A percentile compares a stretch with the other conserved stretches of the same genome.
phyloP scores from a whole-genome alignment of 2,888 invertebrate genomes.

The Pandemis corylana region DNA sequence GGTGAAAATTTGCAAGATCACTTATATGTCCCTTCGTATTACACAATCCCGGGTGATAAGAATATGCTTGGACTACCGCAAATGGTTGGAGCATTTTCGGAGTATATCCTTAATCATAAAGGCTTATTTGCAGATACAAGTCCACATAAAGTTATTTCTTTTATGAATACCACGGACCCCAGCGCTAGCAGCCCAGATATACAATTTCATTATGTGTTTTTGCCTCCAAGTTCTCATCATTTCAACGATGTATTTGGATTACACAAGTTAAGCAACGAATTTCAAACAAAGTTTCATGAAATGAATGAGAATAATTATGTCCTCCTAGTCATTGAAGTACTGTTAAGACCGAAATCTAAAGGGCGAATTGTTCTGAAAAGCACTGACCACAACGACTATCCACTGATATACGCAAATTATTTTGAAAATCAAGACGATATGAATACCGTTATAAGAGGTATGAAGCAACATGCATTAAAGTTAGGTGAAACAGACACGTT shows the following conservation, averaged over 20 bases:
- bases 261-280: constrained; percentile 59
- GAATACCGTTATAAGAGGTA: constrained; percentile 56
- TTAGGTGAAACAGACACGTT: constrained; percentile 62
- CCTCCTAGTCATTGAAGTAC: constrained; percentile 81
- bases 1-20: constrained; percentile 84
- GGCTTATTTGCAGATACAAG: constrained; percentile 78
- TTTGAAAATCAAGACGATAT: constrained; percentile 84
- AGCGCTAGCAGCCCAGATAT: constrained; percentile 61
- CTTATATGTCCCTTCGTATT: constrained; percentile 68
- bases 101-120: constrained; percentile 76
- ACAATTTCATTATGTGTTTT: constrained; percentile 62
- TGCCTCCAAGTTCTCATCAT: constrained; percentile 58
- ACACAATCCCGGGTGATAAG: constrained; percentile 59
- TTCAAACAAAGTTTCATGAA: constrained; percentile 53
- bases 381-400: constrained; percentile 86
- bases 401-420: constrained; percentile 82
- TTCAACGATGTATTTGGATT: constrained; percentile 57
- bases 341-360: constrained; percentile 88
- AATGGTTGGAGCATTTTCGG: constrained; percentile 60
- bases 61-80: constrained; percentile 54
- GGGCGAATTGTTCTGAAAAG: constrained; percentile 88
- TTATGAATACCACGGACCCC: constrained; percentile 64
- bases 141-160: constrained; percentile 65
- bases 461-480: constrained; percentile 56
- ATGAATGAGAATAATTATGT: constrained; percentile 59